Base-by-base conservation (phyloP, 2,113 vertebrate species). In the Barbus barbus region DNA sequence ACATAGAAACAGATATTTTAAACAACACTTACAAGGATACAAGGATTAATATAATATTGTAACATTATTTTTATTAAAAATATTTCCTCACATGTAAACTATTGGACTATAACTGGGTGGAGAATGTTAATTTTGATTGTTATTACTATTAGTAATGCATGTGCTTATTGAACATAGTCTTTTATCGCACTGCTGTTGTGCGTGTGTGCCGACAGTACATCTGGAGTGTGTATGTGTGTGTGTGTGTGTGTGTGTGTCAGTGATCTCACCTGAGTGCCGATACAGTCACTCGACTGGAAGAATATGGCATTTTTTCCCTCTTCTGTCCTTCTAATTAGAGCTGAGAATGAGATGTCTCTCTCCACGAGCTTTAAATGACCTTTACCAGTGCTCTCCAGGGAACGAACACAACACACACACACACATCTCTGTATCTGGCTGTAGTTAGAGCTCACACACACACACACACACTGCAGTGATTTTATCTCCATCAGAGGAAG, bases 311-410 rank as follows among this genome's bases (percentile, higher is more conserved):
- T 36, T 71, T 67, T 46, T 28, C 24, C 53, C 61, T 63, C 9
- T 69, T 82, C 65, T 56, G 63, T 82, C 79, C 48, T 71, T 56
- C 28, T 82, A 71, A 86, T 86, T 86, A 84, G 77, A 58, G 77
- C 26, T 61, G 63, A 79, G 85, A 83, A 72, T 85, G n/a, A n/a
- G n/a, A n/a, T 41, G 14, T 83, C 83, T 86, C 44, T 44, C 58
- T 61, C 3, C 58, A 58, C 63, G 28, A n/a, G 48, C 85, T 63
- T 84, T 87, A 89, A 88, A 91, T 91, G 89, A 92, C 91, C 91
- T 91, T 90, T 88, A 20, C 18, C 89, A 80, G 88, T 88, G 76
- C 89, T 92, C 90, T 38, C 36, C 26, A 31, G 81, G 51, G 71
- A 58, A 53, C 51, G 60, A 74, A 38, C 26, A 76, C 61, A 85